Evolutionary conservation across 2,888 invertebrate species (phyloP).

Genomic region (Cotesia congregata): DNA sequence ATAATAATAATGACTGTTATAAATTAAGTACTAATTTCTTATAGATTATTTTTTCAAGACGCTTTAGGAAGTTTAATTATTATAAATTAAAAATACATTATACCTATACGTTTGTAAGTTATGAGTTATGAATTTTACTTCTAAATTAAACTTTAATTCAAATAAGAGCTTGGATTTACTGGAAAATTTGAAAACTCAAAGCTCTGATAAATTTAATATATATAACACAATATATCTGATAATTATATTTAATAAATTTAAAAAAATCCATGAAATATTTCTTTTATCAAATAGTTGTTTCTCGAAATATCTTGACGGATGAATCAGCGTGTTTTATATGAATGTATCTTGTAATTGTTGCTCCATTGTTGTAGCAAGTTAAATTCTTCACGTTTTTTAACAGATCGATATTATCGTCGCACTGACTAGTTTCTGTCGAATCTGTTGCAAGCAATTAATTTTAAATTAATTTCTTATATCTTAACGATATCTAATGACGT

Average conservation of each 20-base stretch:
- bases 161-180: no score
- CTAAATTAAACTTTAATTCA: background rate
- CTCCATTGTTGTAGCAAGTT: slow-evolving; percentile 59
- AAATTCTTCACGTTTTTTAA: slow-evolving; percentile 48
- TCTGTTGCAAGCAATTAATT: slow-evolving; percentile 50
- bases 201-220: no score
- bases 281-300: slow-evolving; percentile 66
- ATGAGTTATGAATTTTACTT: background rate
- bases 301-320: slow-evolving; percentile 69
- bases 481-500: background rate
- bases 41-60: background rate
- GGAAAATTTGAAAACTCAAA: no score
- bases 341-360: slow-evolving; percentile 69
- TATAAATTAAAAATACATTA: background rate
- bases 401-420: slow-evolving; percentile 43
- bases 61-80: background rate
- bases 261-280: slow-evolving; percentile 12
- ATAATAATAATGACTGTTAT: slow-evolving; percentile 5
- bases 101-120: background rate
- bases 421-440: slow-evolving; percentile 49
- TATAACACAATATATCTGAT: no score
- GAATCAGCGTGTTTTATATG: slow-evolving; percentile 69
- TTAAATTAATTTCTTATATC: slow-evolving; percentile 6
- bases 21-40: slow-evolving; percentile 18
- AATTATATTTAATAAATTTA: background rate